These are phyloP conservation scores for Tachysurus vachellii DNA, from an alignment of 2,113 vertebrate species.

Conservation along the genomic window DNA sequence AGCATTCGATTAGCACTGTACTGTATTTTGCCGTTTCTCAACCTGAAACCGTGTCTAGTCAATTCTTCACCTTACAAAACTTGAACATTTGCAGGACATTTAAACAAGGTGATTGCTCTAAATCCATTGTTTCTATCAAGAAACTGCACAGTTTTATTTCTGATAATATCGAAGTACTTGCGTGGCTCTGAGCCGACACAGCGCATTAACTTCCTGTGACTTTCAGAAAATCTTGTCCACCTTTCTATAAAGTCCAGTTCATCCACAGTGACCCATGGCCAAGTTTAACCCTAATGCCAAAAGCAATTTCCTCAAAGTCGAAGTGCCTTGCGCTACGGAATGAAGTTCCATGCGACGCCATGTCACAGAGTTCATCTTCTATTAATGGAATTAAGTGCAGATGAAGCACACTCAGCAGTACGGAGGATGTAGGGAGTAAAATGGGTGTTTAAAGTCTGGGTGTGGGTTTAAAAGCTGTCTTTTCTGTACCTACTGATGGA, in stretches of 20 bases:
- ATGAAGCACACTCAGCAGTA: not conserved
- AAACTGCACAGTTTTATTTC: too few relatives aligned
- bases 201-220: not conserved
- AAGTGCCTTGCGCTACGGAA: not conserved
- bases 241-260: constrained; percentile 31
- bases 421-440: not conserved
- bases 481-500: not conserved
- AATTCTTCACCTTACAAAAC: not conserved
- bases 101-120: not conserved
- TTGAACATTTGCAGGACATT: not conserved
- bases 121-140: too few relatives aligned
- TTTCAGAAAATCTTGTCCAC: constrained; percentile 27
- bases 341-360: not conserved
- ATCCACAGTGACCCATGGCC: constrained; percentile 27
- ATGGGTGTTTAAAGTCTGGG: not conserved
- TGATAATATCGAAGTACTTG: not conserved
- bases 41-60: not conserved
- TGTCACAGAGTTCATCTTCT: not conserved
- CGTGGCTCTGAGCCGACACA: not conserved
- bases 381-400: not conserved
- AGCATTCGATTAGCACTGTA: not conserved
- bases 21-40: not conserved
- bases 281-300: constrained; percentile 15
- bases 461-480: not conserved
- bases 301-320: constrained; percentile 46